Evolutionary conservation across 2,797 vertebrate genomes (phyloP).

Genomic region (Sus cebifrons): DNA sequence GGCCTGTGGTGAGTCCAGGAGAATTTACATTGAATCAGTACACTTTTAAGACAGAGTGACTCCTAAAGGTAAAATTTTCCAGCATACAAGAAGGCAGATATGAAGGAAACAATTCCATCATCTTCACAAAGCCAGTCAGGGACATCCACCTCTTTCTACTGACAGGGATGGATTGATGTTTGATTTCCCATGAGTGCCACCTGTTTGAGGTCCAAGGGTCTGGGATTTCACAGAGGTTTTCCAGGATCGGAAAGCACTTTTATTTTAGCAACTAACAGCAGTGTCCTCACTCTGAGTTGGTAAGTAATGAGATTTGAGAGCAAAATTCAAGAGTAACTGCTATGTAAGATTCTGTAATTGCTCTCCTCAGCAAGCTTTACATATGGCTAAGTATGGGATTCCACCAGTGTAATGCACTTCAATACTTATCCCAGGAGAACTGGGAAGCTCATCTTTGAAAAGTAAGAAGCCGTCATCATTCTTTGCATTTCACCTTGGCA

Average conservation of each 20-base stretch:
- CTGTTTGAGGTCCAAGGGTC: not conserved
- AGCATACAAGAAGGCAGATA: not conserved
- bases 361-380: not conserved
- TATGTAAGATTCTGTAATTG: not conserved
- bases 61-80: not conserved
- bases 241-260: not conserved
- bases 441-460: constrained; percentile 76
- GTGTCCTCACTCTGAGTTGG: not conserved
- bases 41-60: not conserved
- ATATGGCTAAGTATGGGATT: not conserved
- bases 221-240: constrained; percentile 3
- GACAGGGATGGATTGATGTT: not conserved
- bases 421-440: not conserved
- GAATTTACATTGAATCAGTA: not conserved
- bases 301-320: not conserved
- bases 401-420: not conserved
- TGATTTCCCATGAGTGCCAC: not conserved
- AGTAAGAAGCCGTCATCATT: not conserved
- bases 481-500: constrained; percentile 71
- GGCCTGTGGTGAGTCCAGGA: not conserved
- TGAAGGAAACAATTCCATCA: not conserved
- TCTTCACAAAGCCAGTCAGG: not conserved
- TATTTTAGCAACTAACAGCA: not conserved
- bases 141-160: not conserved
- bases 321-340: not conserved